phyloP scores from a whole-genome alignment of 92 coral and sea anemone species.

The Umimayanthus chanpuru region DNA sequence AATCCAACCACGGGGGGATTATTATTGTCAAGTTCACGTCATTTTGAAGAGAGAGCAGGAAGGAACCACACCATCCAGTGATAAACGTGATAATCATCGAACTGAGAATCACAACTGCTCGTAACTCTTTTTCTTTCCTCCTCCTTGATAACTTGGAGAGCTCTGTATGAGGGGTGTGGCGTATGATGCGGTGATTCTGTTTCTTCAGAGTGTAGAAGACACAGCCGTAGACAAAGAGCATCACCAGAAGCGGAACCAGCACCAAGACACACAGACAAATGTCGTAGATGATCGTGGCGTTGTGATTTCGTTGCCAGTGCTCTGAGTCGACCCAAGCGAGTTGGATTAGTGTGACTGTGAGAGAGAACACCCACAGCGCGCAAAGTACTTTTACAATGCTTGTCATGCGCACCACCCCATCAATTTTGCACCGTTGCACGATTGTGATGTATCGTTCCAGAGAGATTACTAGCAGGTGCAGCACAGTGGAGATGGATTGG shows the following conservation, averaged over 20 bases:
- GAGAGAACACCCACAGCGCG: slow-evolving; percentile 51
- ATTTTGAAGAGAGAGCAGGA: slow-evolving; percentile 30
- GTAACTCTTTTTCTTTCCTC: slow-evolving; percentile 45
- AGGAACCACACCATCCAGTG: slow-evolving; percentile 56
- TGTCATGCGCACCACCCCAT: slow-evolving; percentile 30
- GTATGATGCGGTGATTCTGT: slow-evolving; percentile 49
- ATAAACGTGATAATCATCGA: slow-evolving; percentile 56
- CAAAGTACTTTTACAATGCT: slow-evolving; percentile 30
- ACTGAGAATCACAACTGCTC: slow-evolving; percentile 51
- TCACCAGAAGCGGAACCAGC: slow-evolving; percentile 38
- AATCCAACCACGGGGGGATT: slow-evolving; percentile 48
- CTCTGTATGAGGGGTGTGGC: slow-evolving; percentile 52
- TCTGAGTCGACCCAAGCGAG: slow-evolving; percentile 48
- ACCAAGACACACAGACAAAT: slow-evolving; percentile 25
- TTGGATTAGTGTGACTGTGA: slow-evolving; percentile 45
- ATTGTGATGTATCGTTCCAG: slow-evolving; percentile 63
- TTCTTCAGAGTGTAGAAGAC: slow-evolving; percentile 44
- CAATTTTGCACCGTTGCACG: slow-evolving; percentile 49
- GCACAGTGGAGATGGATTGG: slow-evolving; percentile 59
- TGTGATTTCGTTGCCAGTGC: background rate
- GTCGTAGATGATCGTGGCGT: slow-evolving; percentile 39
- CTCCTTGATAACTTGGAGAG: slow-evolving; percentile 38
- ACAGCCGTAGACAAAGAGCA: slow-evolving; percentile 48
- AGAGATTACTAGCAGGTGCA: slow-evolving; percentile 58
- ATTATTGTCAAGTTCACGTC: slow-evolving; percentile 30